Conservation (phyloP, 1,140 invertebrate species). For the Pantala flavescens region DNA sequence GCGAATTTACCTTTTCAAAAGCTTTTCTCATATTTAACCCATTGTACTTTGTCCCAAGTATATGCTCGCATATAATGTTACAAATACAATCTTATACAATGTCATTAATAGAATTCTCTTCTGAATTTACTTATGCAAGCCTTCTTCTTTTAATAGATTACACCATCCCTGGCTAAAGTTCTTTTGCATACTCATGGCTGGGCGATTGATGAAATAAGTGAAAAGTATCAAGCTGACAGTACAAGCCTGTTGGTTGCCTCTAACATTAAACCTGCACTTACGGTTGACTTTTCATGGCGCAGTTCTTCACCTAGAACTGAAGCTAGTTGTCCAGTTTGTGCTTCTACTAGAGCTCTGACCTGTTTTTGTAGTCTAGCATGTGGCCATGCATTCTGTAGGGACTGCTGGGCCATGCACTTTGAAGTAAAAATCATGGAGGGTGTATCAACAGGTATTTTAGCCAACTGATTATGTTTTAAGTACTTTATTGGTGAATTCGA, state of each 20-base stretch:
- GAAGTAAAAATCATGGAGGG: constrained; percentile 91
- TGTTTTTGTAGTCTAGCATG: constrained; percentile 74
- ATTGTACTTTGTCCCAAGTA: too few species aligned
- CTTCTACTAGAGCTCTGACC: constrained; percentile 38
- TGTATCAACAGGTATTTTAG: constrained; percentile 49
- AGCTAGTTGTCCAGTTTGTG: constrained; percentile 49
- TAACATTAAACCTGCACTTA: constrained; percentile 59
- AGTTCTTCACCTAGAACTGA: not conserved
- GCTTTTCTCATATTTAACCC: too few species aligned
- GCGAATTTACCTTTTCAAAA: too few species aligned
- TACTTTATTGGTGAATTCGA: too few species aligned
- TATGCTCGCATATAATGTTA: too few species aligned
- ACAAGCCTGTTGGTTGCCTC: constrained; percentile 64
- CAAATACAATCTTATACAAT: too few species aligned
- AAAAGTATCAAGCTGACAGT: constrained; percentile 66
- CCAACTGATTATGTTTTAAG: too few species aligned
- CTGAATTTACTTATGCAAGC: too few species aligned
- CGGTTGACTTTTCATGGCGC: constrained; percentile 27
- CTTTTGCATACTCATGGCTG: constrained; percentile 79
- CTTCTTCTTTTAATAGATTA: constrained; percentile 52
- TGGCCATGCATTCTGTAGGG: constrained; percentile 85
- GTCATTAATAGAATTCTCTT: too few species aligned
- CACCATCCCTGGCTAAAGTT: constrained; percentile 84
- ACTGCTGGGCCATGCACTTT: constrained; percentile 92
- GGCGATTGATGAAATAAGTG: constrained; percentile 68